These are phyloP conservation scores for Rhinatrema bivittatum DNA, from an alignment of 2,797 vertebrate species.

Conservation along the genomic window DNA sequence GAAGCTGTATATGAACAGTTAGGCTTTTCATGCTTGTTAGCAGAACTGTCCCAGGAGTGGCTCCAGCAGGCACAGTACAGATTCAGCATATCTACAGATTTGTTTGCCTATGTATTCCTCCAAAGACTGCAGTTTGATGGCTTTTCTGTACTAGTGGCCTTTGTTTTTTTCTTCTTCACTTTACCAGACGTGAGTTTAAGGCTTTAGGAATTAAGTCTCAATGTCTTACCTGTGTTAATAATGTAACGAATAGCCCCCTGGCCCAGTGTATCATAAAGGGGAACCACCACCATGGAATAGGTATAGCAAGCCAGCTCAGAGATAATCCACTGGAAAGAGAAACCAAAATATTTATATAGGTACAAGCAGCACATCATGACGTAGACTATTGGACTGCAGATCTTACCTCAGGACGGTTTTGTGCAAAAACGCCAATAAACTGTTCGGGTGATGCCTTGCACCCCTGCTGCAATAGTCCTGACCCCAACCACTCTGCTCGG, in stretches of 20 bases:
- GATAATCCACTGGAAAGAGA: conserved; percentile 85
- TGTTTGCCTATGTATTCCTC: too few relatives aligned
- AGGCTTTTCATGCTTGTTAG: too few relatives aligned
- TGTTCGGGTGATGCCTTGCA: conserved; percentile 75
- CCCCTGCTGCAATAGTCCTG: conserved; percentile 82
- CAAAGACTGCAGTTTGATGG: too few relatives aligned
- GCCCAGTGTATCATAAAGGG: conserved; percentile 91
- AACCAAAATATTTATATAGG: neutral
- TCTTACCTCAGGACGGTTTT: conserved; percentile 92
- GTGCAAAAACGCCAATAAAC: conserved; percentile 94
- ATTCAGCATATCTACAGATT: too few relatives aligned
- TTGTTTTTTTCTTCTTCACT: too few relatives aligned
- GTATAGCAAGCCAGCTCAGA: conserved; percentile 95
- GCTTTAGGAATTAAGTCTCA: too few relatives aligned
- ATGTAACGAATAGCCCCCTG: conserved; percentile 90
- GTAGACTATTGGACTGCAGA: neutral
- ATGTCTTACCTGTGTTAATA: conserved; percentile 84
- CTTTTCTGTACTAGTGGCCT: too few relatives aligned
- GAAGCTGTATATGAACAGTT: too few relatives aligned
- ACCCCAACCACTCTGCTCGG: conserved; percentile 88
- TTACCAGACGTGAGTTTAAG: too few relatives aligned
- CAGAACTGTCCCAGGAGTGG: too few relatives aligned
- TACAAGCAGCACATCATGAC: neutral
- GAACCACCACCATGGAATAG: conserved; percentile 96
- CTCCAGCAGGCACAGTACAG: too few relatives aligned